Percentiles rank a stretch among this genome's conserved stretches.
Conservation (phyloP, 2,888 invertebrate genomes). For the Drosophila kambysellisi region DNA sequence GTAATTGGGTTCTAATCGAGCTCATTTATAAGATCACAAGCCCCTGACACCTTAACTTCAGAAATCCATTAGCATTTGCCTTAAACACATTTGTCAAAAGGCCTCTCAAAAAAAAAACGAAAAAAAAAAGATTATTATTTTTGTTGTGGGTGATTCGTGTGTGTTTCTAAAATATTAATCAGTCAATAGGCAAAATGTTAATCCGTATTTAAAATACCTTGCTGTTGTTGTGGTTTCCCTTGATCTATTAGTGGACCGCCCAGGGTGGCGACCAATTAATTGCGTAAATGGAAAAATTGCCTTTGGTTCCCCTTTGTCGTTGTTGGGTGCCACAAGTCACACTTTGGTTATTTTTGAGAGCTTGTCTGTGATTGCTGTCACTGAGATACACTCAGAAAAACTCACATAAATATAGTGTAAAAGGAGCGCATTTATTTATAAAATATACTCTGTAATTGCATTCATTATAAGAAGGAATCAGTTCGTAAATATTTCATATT, state of each 20-base stretch:
- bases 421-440: no score
- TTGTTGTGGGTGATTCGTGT: constrained; percentile 57
- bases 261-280: constrained; percentile 82
- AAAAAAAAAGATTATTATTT: constrained; percentile 18
- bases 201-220: constrained; percentile 64
- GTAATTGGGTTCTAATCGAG: constrained; percentile 78
- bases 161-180: constrained; percentile 66
- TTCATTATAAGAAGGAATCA: not conserved
- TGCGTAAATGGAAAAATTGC: constrained; percentile 81
- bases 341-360: constrained; percentile 50
- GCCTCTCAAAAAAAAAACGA: constrained; percentile 16
- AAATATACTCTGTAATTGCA: not conserved
- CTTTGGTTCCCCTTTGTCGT: constrained; percentile 68
- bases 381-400: constrained; percentile 9
- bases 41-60: constrained; percentile 13
- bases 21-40: constrained; percentile 51
- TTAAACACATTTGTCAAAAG: constrained; percentile 74
- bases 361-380: constrained; percentile 8
- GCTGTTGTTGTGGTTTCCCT: constrained; percentile 45
- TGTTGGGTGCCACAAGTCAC: constrained; percentile 78
- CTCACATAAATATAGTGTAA: not conserved
- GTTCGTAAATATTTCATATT: not conserved
- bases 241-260: constrained; percentile 80
- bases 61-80: constrained; percentile 65
- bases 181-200: constrained; percentile 78